phyloP scores from a whole-genome alignment of 2,797 vertebrate genomes.

The Micrastur ruficollis region DNA sequence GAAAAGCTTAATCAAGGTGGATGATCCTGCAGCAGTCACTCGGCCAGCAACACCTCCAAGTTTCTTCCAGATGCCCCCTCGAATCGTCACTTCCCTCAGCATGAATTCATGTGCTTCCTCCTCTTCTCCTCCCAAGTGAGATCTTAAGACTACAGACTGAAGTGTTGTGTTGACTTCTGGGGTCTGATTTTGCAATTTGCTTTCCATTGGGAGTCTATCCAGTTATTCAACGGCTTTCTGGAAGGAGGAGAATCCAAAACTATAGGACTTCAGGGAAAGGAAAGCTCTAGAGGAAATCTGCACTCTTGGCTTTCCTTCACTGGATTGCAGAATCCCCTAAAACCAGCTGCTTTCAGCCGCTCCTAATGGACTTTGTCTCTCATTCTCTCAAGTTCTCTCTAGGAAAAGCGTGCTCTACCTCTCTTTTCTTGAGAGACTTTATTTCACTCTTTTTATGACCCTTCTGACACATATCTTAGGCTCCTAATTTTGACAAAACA shows the following conservation, averaged over 20 bases:
- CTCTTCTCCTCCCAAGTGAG: neutral
- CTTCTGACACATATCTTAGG: neutral
- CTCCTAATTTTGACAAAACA: neutral
- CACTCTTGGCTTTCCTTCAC: neutral
- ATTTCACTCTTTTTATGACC: neutral
- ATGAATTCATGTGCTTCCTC: neutral
- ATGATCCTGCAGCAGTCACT: neutral
- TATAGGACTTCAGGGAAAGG: neutral
- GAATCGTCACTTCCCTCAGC: neutral
- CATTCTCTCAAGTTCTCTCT: neutral
- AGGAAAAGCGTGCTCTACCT: neutral
- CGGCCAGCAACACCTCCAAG: neutral
- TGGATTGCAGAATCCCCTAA: neutral
- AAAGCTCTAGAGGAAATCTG: neutral
- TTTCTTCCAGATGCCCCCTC: neutral
- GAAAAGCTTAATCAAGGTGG: neutral
- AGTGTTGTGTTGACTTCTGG: neutral
- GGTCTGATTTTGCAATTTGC: neutral
- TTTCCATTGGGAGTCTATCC: neutral
- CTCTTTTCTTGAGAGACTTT: neutral
- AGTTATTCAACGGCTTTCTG: neutral
- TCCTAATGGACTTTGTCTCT: neutral
- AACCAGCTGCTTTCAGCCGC: neutral
- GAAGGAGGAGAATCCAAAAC: neutral
- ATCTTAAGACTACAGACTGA: neutral